phyloP scores from a whole-genome alignment of 1,140 invertebrate species.

The Solen grandis region DNA sequence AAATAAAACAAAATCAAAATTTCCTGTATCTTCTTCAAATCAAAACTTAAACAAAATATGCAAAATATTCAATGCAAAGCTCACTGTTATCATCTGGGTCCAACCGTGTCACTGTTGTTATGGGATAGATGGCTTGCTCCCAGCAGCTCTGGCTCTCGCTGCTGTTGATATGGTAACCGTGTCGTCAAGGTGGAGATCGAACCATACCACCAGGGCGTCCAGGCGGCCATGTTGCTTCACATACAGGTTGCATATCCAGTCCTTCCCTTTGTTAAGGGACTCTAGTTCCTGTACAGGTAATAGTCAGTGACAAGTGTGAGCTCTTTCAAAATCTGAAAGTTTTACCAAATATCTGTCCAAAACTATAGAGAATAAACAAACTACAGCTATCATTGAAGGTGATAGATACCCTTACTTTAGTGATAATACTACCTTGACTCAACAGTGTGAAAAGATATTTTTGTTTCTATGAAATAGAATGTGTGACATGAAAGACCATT shows the following conservation, averaged over 20 bases:
- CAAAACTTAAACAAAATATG: too few species aligned
- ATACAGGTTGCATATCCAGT: constrained; percentile 65
- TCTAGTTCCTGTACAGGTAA: constrained; percentile 57
- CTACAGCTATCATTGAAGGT: too few species aligned
- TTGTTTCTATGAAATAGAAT: too few species aligned
- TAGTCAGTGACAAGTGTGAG: not conserved
- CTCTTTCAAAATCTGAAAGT: not conserved
- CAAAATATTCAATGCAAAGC: too few species aligned
- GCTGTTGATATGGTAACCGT: constrained; percentile 83
- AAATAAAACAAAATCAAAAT: too few species aligned
- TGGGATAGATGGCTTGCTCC: constrained; percentile 88
- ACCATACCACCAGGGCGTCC: constrained; percentile 87
- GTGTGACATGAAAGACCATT: too few species aligned
- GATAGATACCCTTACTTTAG: too few species aligned
- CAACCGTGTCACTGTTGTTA: constrained; percentile 33
- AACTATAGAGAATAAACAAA: not conserved
- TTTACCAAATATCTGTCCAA: too few species aligned
- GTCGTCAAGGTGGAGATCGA: constrained; percentile 87
- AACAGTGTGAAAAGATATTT: too few species aligned
- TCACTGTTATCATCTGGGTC: too few species aligned
- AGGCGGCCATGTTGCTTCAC: constrained; percentile 82
- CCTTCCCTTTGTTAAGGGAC: constrained; percentile 50
- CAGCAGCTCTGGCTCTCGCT: constrained; percentile 84
- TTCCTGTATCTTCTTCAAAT: too few species aligned
- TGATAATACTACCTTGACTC: too few species aligned